Evolutionary conservation across 2,888 invertebrate species (phyloP).

Genomic region (Hypolimnas misippus): DNA sequence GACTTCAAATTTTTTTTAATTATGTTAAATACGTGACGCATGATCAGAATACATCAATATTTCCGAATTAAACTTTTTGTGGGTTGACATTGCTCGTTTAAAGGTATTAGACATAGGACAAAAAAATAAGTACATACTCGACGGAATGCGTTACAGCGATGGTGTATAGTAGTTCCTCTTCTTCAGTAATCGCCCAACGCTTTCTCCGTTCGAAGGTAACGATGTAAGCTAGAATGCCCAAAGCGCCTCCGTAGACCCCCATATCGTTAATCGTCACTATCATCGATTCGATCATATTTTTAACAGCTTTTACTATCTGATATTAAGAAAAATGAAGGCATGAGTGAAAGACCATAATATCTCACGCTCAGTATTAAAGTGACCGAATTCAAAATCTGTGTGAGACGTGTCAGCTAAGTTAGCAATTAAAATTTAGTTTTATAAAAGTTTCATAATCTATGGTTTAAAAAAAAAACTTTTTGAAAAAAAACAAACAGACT

Average conservation of each 20-base stretch:
- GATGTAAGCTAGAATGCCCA: conserved; percentile 84
- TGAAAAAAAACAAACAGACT: too few relatives aligned
- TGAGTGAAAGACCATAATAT: not conserved
- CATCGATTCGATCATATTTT: conserved; percentile 76
- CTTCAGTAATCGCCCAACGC: conserved; percentile 22
- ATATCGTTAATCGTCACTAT: conserved; percentile 75
- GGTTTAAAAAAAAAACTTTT: too few relatives aligned
- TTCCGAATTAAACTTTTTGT: too few relatives aligned
- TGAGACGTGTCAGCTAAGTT: not conserved
- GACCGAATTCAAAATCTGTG: too few relatives aligned
- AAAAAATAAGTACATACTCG: conserved; percentile 54
- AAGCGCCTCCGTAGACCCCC: conserved; percentile 85
- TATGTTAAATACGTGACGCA: too few relatives aligned
- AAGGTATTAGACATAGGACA: too few relatives aligned
- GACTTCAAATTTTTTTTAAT: too few relatives aligned
- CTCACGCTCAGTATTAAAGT: too few relatives aligned
- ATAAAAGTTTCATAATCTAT: too few relatives aligned
- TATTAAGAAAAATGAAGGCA: not conserved
- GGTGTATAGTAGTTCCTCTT: conserved; percentile 52
- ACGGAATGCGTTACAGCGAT: conserved; percentile 54
- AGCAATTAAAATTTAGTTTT: too few relatives aligned
- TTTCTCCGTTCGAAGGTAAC: conserved; percentile 29
- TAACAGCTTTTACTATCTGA: conserved; percentile 74
- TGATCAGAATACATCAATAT: too few relatives aligned
- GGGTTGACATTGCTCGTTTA: too few relatives aligned